Evolutionary conservation across 1,140 invertebrate genomes (phyloP).

Genomic region (Nephotettix cincticeps): DNA sequence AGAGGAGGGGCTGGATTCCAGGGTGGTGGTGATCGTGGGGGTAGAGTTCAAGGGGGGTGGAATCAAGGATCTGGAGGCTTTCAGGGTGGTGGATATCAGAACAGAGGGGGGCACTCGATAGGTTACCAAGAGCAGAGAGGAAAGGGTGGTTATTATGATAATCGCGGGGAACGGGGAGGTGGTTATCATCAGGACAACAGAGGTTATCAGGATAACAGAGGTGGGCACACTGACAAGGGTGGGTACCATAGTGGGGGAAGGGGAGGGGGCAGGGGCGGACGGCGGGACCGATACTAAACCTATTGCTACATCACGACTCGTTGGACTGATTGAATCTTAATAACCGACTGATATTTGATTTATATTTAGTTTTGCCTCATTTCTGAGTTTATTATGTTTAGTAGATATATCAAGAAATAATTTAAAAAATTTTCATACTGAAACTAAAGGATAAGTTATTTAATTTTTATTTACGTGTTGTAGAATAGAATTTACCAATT

Average conservation of each 20-base stretch:
- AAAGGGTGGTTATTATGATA: conserved; percentile 16
- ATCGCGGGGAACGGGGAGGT: conserved; percentile 3
- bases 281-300: conserved; percentile 19
- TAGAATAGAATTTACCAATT: too few species aligned
- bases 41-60: conserved; percentile 38
- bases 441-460: too few species aligned
- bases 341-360: too few species aligned
- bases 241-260: conserved; percentile 31
- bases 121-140: conserved; percentile 12
- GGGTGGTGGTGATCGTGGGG: conserved; percentile 13
- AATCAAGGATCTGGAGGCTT: conserved; percentile 29
- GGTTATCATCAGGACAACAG: conserved; percentile 23
- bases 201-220: conserved; percentile 26
- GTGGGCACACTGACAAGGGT: conserved; percentile 24
- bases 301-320: too few species aligned
- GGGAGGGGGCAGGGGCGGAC: conserved; percentile 24
- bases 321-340: too few species aligned
- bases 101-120: conserved; percentile 28
- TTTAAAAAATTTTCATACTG: too few species aligned
- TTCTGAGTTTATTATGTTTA: too few species aligned
- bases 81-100: conserved; percentile 31
- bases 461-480: too few species aligned
- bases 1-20: conserved; percentile 30
- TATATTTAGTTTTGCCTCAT: too few species aligned
- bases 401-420: too few species aligned